Evolutionary conservation across 2,888 invertebrate species (phyloP), one percentile per base, ranked within the genome.

Genomic region (Falcaria lacertinaria): DNA sequence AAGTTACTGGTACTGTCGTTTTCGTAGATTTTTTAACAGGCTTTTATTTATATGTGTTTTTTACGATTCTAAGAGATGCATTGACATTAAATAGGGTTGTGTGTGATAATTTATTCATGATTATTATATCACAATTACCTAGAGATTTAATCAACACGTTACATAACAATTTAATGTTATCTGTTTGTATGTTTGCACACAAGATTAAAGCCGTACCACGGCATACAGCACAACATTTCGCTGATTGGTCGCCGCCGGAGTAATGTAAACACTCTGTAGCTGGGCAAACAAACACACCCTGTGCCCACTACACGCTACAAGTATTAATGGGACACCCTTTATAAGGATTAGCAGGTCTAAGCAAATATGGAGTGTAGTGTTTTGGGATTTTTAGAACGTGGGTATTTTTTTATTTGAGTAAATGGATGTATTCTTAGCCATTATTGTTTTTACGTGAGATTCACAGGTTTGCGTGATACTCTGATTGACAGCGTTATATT

Each of bases 161-260:
- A 17, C 33, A 19, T 15, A n/a, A 33, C 14, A 33, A 13, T 33
- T 39, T 33, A 33, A 19, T 19, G 32, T 16, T n/a, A 13, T 33
- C 19, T 39, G 39, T 39, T 32, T 22, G 15, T 22, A 16, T 43
- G 38, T 43, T 43, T 39, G 43, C 39, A n/a, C 34, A 39, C 39
- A 34, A 39, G 43, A 43, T 43, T 39, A 37, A 32, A 32, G 16
- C 41, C 28, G 15, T n/a, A n/a, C n/a, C n/a, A n/a, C n/a, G n/a
- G 28, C 25, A 2, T 7, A 34, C 41, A 32, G 6, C 19, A 22
- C 5, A 25, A 34, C 43, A 34, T 28, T 42, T 22, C 34, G 32
- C 28, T 43, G 43, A 43, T 43, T 39, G 43, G 34, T 22, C 17
- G 11, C 16, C 13, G 37, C 33, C 32, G 42, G 36, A 17, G 14